Conservation (phyloP, 2,888 invertebrate species). For the Cristatella mucedo region DNA sequence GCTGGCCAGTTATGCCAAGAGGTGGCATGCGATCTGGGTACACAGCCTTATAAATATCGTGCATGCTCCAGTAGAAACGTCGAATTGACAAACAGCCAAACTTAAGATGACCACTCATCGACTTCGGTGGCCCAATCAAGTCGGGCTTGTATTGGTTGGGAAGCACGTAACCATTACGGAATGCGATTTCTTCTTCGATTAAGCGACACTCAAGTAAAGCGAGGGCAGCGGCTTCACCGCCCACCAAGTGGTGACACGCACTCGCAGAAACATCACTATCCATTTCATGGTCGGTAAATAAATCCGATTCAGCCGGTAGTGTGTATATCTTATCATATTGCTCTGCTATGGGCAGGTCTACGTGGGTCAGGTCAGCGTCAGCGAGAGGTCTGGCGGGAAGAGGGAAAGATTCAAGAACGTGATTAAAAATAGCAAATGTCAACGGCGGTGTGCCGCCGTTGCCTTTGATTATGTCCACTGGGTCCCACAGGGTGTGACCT, state of each 20-base stretch:
- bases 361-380: constrained; percentile 19
- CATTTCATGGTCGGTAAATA: too few species aligned
- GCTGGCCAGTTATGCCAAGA: constrained; percentile 43
- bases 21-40: too few species aligned
- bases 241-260: too few species aligned
- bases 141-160: constrained; percentile 55
- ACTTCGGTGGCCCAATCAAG: constrained; percentile 50
- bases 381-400: constrained; percentile 19
- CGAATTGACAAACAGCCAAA: constrained; percentile 57
- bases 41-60: constrained; percentile 51
- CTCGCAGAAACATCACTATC: too few species aligned
- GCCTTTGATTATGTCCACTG: constrained; percentile 49
- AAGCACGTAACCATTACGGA: constrained; percentile 45
- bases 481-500: constrained; percentile 58
- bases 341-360: constrained; percentile 45
- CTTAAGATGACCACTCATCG: constrained; percentile 53
- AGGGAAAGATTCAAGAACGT: constrained; percentile 22
- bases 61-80: constrained; percentile 54
- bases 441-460: constrained; percentile 57
- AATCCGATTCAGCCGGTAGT: too few species aligned
- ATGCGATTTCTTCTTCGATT: too few species aligned
- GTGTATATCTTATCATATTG: constrained; percentile 29
- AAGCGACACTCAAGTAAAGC: too few species aligned
- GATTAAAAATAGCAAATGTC: constrained; percentile 52
- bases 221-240: too few species aligned